A percentile compares a stretch with the other conserved stretches of the same genome.
phyloP scores from a whole-genome alignment of 1,140 invertebrate genomes.

The Lepidurus couesii region DNA sequence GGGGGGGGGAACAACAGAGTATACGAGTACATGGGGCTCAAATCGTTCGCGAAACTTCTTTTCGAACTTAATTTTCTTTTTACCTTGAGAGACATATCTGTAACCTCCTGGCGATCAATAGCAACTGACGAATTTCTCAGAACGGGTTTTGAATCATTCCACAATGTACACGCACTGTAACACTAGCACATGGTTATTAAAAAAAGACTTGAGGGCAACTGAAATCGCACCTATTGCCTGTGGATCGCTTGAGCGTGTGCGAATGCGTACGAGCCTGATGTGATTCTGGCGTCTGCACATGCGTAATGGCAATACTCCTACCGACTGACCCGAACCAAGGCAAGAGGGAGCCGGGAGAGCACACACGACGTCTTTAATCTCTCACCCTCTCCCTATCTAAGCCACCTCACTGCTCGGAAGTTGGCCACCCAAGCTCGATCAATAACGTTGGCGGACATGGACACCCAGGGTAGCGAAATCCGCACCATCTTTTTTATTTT shows the following conservation, averaged over 20 bases:
- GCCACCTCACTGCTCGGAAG: not conserved
- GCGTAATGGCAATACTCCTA: not conserved
- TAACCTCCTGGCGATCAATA: not conserved
- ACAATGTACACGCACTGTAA: not conserved
- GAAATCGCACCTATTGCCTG: conserved; percentile 19
- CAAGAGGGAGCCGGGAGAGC: not conserved
- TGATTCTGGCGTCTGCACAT: not conserved
- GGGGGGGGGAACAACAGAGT: too few species aligned
- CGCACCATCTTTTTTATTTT: not conserved
- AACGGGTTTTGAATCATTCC: not conserved
- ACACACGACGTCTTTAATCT: conserved; percentile 17
- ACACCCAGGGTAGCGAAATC: not conserved
- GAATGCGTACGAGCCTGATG: not conserved
- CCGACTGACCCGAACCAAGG: conserved; percentile 6
- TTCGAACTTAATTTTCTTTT: too few species aligned
- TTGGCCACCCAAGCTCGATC: conserved; percentile 16
- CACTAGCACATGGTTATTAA: conserved; percentile 15
- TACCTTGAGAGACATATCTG: too few species aligned
- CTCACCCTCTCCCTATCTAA: not conserved
- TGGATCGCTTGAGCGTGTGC: conserved; percentile 7
- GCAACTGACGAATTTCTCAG: not conserved
- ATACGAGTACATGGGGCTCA: too few species aligned
- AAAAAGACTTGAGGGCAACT: conserved; percentile 9
- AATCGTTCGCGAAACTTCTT: too few species aligned
- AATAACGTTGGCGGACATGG: not conserved